Evolutionary conservation across 2,113 vertebrate genomes (phyloP), one percentile per base, ranked within the genome.

Genomic region (Microtus pennsylvanicus): DNA sequence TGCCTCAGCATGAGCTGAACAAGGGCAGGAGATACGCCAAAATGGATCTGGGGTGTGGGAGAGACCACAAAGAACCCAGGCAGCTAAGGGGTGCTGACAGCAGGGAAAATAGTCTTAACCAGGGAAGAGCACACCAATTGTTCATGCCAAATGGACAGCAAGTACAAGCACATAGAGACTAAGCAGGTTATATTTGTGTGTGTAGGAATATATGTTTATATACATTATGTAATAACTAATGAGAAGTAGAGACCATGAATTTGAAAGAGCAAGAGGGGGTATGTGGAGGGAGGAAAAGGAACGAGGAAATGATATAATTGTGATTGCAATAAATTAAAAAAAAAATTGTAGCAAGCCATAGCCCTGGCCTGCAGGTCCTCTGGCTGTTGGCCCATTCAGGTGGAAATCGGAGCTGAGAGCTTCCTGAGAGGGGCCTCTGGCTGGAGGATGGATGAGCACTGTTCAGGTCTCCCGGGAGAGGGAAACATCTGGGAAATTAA

Each of bases 391-490:
- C 6, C 55, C 19, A 45, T 61, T 4, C 28, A 45, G 61, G 4
- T 8, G 7, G 80, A 38, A 13, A 26, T 45, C 2, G 0, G 50
- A n/a, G 22, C 26, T 55, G 35, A 45, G 45, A 58, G 16, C 42
- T 42, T 13, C 10, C 33, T 35, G 77, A n/a, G 4, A 8, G 22
- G n/a, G 42, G 22, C 28, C 69, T 58, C 4, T 33, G 28, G 30
- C 45, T 9, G 0, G 13, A 1, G 67, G 33, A 8, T 7, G 47
- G 81, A 30, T 45, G n/a, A 16, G 14, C 8, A 14, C 1, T 50
- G 0, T 30, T 47, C n/a, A 76, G 55, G n/a, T 30, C 61, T 74
- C 58, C 70, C 47, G 80, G 28, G 13, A n/a, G 45, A 13, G 50
- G 0, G 82, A n/a, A 14, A 30, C 63, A 10, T 55, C 76, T 63